Evolutionary conservation across 2,113 vertebrate genomes (phyloP).

Genomic region (Heliornis fulica): DNA sequence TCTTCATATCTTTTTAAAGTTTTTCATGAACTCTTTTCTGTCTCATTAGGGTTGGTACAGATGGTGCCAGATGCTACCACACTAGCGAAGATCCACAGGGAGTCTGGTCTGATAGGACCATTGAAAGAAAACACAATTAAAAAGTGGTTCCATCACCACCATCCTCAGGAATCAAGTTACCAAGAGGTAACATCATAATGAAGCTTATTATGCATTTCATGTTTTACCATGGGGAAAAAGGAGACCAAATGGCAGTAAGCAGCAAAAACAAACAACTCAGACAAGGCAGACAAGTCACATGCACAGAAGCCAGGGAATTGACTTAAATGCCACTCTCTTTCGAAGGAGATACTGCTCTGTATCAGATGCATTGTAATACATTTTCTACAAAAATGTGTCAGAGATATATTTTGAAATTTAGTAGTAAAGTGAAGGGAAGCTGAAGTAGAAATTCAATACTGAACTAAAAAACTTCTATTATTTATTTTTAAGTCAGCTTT

Average conservation of each 20-base stretch:
- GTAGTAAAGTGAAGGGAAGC: neutral
- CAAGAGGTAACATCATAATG: conserved; percentile 61
- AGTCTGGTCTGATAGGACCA: conserved; percentile 73
- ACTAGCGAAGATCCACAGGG: conserved; percentile 74
- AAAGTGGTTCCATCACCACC: conserved; percentile 76
- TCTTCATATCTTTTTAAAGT: neutral
- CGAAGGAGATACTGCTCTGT: neutral
- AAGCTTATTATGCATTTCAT: neutral
- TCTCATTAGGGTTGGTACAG: conserved; percentile 71
- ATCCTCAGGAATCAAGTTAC: conserved; percentile 67
- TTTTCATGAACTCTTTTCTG: conserved; percentile 8
- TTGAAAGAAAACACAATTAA: conserved; percentile 77
- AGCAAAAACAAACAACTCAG: neutral
- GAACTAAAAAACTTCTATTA: neutral
- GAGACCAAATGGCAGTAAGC: neutral
- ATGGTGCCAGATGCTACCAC: conserved; percentile 77
- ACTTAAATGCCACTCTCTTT: neutral
- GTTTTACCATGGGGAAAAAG: neutral
- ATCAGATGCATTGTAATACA: neutral
- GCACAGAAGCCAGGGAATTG: neutral
- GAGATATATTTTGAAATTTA: neutral
- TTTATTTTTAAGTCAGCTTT: neutral
- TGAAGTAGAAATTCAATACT: neutral
- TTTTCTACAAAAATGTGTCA: neutral
- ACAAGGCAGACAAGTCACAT: neutral